Conservation (phyloP, 1,140 invertebrate species). For the Diorhabda sublineata region DNA sequence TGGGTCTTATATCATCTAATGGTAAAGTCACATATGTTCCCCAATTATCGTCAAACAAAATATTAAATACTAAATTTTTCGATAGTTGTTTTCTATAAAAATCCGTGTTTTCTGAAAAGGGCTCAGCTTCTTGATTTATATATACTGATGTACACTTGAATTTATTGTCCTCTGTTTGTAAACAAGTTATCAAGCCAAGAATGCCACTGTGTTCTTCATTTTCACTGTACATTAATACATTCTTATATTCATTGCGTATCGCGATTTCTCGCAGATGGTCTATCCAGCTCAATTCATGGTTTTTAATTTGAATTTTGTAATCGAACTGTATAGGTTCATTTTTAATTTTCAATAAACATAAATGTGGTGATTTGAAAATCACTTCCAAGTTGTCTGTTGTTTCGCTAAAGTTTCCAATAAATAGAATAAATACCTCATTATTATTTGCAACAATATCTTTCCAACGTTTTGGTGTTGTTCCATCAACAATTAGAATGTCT, state of each 20-base stretch:
- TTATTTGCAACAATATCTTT: no score
- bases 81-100: background rate
- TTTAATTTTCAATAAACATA: background rate
- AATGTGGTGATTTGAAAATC: no score
- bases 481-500: no score
- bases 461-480: no score
- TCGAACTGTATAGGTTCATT: background rate
- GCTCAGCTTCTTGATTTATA: background rate
- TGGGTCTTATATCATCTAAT: slow-evolving; percentile 5
- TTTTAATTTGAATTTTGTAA: background rate
- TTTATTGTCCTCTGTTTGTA: background rate
- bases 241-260: background rate
- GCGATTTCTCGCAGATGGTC: background rate
- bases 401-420: no score
- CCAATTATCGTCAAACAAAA: slow-evolving; percentile 59
- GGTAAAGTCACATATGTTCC: slow-evolving; percentile 53
- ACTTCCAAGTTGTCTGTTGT: no score
- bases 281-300: background rate
- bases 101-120: background rate
- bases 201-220: background rate
- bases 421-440: no score
- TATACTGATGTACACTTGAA: background rate
- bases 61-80: slow-evolving; percentile 65
- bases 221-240: background rate
- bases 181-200: background rate